Percentiles rank a stretch among this genome's conserved stretches.
Conservation (phyloP, 2,888 invertebrate species). For the Periphyllus acericola region DNA sequence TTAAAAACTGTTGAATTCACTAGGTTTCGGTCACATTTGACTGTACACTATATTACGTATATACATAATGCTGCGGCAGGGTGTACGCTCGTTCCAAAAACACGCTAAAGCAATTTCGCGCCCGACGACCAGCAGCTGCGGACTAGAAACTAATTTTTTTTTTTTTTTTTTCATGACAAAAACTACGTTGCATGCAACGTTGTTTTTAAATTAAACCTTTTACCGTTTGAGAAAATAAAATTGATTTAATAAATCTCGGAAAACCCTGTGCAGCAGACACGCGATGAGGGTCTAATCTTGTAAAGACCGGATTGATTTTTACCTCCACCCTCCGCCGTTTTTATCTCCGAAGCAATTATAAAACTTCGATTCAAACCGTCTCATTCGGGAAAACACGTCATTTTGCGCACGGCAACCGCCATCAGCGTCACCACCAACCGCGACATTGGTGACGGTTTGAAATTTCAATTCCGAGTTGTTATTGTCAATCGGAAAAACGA, state of each 20-base stretch:
- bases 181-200: neutral
- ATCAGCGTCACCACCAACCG: no score
- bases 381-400: neutral
- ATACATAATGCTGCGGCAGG: neutral
- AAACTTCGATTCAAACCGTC: neutral
- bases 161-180: conserved; percentile 8
- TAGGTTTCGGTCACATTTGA: neutral
- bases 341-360: neutral
- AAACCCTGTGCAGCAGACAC: neutral
- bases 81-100: neutral
- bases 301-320: neutral
- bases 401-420: no score
- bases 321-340: neutral
- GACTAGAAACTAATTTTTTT: neutral
- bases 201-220: conserved; percentile 2
- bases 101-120: neutral
- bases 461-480: conserved; percentile 1
- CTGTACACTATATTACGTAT: neutral
- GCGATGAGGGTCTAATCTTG: neutral
- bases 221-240: neutral
- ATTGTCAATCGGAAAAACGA: neutral
- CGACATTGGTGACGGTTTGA: neutral
- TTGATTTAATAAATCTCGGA: neutral
- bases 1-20: neutral
- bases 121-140: neutral